Conservation (phyloP, 2,888 invertebrate genomes). For the Temnothorax unifasciatus region DNA sequence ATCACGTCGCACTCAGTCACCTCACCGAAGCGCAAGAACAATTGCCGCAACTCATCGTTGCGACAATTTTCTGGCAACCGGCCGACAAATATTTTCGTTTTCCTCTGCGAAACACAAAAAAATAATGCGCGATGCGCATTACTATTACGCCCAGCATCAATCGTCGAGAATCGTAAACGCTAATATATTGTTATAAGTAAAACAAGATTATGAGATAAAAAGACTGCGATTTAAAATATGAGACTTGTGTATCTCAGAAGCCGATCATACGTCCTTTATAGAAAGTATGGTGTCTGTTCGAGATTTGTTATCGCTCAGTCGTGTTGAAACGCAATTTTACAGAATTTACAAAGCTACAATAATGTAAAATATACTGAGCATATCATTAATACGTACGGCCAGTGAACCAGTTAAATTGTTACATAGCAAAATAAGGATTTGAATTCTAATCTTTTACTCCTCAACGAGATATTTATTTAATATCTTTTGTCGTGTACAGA, state of each 20-base stretch:
- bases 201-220: slow-evolving; percentile 36
- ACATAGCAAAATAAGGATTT: slow-evolving; percentile 9
- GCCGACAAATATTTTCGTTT: slow-evolving; percentile 97
- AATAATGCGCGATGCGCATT: neutral
- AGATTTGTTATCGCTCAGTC: slow-evolving; percentile 82
- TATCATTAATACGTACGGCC: neutral
- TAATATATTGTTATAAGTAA: neutral
- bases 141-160: neutral
- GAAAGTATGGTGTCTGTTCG: slow-evolving; percentile 83
- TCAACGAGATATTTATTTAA: slow-evolving; percentile 10
- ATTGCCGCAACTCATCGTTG: slow-evolving; percentile 92
- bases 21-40: slow-evolving; percentile 95
- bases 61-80: slow-evolving; percentile 95
- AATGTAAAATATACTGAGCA: slow-evolving; percentile 73
- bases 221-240: slow-evolving; percentile 36
- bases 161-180: neutral
- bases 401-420: neutral
- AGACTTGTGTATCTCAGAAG: slow-evolving; percentile 81
- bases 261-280: slow-evolving; percentile 79
- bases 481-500: slow-evolving; percentile 34
- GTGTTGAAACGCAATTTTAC: slow-evolving; percentile 57
- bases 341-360: slow-evolving; percentile 61
- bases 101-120: slow-evolving; percentile 86
- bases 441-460: slow-evolving; percentile 46
- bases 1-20: slow-evolving; percentile 98